A percentile compares a stretch with the other conserved stretches of the same genome.
phyloP scores from a whole-genome alignment of 1,140 invertebrate species.

The Planococcus citri region DNA sequence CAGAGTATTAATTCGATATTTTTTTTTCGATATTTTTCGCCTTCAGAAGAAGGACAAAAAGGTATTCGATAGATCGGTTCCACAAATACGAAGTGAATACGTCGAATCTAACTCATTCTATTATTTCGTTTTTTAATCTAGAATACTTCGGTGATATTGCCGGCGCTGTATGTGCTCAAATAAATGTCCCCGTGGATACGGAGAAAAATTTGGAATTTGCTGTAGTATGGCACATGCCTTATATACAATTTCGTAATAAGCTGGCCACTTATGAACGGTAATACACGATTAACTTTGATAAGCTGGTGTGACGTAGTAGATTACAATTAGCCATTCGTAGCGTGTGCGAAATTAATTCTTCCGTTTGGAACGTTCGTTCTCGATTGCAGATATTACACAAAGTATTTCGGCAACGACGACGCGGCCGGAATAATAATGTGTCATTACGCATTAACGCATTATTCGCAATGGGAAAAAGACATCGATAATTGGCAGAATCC shows the following conservation, averaged over 20 bases:
- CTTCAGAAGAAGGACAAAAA: background rate
- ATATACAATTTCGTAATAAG: conserved; percentile 59
- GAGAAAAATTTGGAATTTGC: conserved; percentile 49
- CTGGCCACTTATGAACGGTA: conserved; percentile 51
- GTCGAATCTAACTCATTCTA: too few species aligned
- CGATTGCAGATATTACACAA: conserved; percentile 59
- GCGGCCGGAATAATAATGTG: conserved; percentile 57
- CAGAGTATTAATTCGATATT: too few species aligned
- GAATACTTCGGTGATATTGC: conserved; percentile 29
- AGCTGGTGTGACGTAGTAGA: background rate
- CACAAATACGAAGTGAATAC: too few species aligned
- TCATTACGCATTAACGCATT: conserved; percentile 59
- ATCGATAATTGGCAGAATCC: conserved; percentile 74
- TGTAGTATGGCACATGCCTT: conserved; percentile 78
- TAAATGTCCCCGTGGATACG: background rate
- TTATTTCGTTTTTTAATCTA: background rate
- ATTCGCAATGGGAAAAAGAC: conserved; percentile 62
- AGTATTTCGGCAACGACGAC: conserved; percentile 60
- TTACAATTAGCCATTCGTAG: background rate
- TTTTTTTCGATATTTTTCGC: background rate
- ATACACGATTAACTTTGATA: background rate
- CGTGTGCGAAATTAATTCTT: too few species aligned
- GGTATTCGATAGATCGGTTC: background rate
- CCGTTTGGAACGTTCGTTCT: background rate
- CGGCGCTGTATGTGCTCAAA: conserved; percentile 32